Conservation (phyloP, 1,140 invertebrate species). For the Drosophila kepulauana region DNA sequence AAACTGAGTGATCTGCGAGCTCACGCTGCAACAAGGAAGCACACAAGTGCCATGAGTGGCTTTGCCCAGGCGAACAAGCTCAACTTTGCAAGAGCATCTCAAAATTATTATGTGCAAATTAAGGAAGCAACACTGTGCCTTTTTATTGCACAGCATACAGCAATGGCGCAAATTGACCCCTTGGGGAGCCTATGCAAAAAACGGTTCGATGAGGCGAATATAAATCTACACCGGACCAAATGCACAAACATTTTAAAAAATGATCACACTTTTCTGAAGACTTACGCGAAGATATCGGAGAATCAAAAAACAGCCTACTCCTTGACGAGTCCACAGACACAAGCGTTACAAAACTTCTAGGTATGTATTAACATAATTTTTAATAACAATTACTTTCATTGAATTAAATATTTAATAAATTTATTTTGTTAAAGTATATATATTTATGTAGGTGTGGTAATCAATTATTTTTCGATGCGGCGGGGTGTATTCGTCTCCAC, state of each 20-base stretch:
- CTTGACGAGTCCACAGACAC: background rate
- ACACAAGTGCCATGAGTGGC: no score
- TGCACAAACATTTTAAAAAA: background rate
- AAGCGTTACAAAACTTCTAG: background rate
- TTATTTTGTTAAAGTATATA: background rate
- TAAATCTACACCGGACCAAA: background rate
- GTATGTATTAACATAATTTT: background rate
- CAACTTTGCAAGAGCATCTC: no score
- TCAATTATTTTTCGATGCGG: background rate
- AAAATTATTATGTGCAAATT: no score
- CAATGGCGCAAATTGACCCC: no score
- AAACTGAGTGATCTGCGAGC: no score
- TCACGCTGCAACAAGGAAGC: no score
- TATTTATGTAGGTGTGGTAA: background rate
- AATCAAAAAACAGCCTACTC: background rate
- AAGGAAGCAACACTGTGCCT: no score
- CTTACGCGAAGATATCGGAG: background rate
- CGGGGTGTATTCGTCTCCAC: background rate
- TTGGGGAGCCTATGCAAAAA: no score
- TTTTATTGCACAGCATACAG: no score
- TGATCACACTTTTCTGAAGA: background rate
- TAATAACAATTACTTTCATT: background rate
- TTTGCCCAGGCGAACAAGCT: no score
- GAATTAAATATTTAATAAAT: background rate
- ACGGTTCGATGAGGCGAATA: background rate